Percentiles rank a stretch among this genome's conserved stretches.
Conservation (phyloP, 2,113 vertebrate genomes). For the Psettodes erumei region DNA sequence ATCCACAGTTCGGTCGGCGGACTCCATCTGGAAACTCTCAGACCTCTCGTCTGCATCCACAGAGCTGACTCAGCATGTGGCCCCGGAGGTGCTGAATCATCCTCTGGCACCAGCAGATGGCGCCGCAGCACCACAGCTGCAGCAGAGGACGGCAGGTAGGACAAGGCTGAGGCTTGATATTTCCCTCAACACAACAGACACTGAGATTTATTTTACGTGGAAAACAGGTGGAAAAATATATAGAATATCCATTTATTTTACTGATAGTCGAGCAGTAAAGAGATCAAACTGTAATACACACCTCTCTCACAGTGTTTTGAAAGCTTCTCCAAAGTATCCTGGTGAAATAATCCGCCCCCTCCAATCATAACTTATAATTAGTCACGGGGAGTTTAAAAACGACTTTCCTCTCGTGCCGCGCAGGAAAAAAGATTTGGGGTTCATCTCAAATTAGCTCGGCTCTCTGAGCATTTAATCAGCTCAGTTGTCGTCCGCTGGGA, state of each 20-base stretch:
- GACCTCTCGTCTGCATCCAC: not conserved
- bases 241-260: not conserved
- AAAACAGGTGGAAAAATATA: too few species aligned
- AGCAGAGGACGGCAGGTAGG: not conserved
- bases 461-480: conserved; percentile 70
- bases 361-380: conserved; percentile 59
- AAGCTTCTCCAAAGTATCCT: conserved; percentile 19
- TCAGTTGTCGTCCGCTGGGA: conserved; percentile 56
- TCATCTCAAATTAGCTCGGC: conserved; percentile 54
- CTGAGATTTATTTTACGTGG: not conserved
- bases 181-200: not conserved
- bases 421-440: conserved; percentile 55
- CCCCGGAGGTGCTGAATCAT: not conserved
- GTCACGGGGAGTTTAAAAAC: conserved; percentile 47
- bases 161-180: not conserved
- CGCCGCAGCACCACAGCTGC: conserved; percentile 20
- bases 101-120: conserved; percentile 49
- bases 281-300: not conserved
- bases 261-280: not conserved
- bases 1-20: not conserved
- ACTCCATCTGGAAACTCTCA: not conserved
- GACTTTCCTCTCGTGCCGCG: conserved; percentile 42
- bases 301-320: not conserved
- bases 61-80: not conserved
- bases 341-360: conserved; percentile 25